These are phyloP conservation scores for Podarcis cretensis DNA, from an alignment of 2,113 vertebrate genomes.

Conservation along the genomic window DNA sequence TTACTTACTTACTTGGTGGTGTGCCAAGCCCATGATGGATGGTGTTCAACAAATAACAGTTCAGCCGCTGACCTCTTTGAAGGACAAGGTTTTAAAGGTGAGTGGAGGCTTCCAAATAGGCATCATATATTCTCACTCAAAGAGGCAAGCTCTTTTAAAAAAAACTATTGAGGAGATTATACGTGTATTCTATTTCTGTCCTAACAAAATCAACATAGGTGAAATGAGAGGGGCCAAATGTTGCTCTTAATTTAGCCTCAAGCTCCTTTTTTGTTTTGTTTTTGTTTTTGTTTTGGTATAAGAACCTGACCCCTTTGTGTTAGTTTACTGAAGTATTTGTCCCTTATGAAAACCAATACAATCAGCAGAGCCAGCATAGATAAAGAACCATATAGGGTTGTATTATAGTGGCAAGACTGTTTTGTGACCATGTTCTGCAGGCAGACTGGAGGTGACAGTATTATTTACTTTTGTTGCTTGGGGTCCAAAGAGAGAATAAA, in stretches of 20 bases:
- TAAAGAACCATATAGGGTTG: conserved; percentile 60
- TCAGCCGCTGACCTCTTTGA: background rate
- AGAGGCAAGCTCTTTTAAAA: background rate
- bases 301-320: conserved; percentile 51
- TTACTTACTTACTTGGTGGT: background rate
- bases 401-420: conserved; percentile 64
- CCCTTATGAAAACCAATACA: conserved; percentile 52
- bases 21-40: background rate
- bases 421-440: conserved; percentile 77
- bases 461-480: conserved; percentile 88
- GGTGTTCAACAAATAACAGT: background rate
- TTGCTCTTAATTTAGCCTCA: conserved; percentile 21
- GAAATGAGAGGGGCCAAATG: conserved; percentile 4
- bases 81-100: background rate
- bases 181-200: background rate
- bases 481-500: conserved; percentile 88
- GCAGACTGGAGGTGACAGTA: conserved; percentile 81
- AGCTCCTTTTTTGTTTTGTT: background rate
- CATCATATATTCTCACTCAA: background rate
- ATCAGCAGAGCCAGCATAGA: conserved; percentile 60
- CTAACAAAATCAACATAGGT: background rate
- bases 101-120: no score
- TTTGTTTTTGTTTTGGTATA: background rate
- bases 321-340: conserved; percentile 56
- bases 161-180: background rate